Conservation (phyloP, 2,113 vertebrate species). For the Cyanoderma ruficeps region DNA sequence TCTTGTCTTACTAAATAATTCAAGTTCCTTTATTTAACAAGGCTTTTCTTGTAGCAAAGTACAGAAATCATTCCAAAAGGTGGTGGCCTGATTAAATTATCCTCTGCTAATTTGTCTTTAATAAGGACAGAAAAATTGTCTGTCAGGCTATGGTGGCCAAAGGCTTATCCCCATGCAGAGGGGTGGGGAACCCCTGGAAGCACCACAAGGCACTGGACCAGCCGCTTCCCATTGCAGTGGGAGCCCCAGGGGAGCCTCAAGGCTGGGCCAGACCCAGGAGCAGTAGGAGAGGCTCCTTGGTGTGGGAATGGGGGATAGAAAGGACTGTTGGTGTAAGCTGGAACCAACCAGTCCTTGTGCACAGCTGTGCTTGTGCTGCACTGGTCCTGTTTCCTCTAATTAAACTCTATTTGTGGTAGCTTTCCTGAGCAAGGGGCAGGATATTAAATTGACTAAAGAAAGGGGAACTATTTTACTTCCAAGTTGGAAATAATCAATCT, state of each 20-base stretch:
- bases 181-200: accelerated
- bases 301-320: not conserved
- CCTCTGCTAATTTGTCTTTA: not conserved
- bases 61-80: not conserved
- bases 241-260: accelerated
- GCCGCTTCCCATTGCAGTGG: accelerated
- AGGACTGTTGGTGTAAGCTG: not conserved
- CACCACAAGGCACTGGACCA: accelerated
- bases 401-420: not conserved
- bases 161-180: accelerated
- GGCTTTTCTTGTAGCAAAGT: not conserved
- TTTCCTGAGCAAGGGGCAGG: accelerated
- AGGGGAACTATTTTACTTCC: not conserved
- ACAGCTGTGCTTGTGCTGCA: accelerated
- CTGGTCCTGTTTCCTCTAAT: not conserved
- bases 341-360: too few relatives aligned
- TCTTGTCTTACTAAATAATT: slow-evolving; percentile 8
- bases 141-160: not conserved
- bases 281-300: accelerated
- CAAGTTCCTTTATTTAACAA: not conserved
- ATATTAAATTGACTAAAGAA: not conserved
- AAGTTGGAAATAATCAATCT: not conserved
- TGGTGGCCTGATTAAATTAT: not conserved
- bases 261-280: accelerated
- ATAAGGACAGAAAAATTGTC: not conserved